Percentiles rank a stretch among this genome's conserved stretches.
These are phyloP conservation scores for Limnephilus marmoratus DNA, from an alignment of 2,888 invertebrate species.

Conservation along the genomic window DNA sequence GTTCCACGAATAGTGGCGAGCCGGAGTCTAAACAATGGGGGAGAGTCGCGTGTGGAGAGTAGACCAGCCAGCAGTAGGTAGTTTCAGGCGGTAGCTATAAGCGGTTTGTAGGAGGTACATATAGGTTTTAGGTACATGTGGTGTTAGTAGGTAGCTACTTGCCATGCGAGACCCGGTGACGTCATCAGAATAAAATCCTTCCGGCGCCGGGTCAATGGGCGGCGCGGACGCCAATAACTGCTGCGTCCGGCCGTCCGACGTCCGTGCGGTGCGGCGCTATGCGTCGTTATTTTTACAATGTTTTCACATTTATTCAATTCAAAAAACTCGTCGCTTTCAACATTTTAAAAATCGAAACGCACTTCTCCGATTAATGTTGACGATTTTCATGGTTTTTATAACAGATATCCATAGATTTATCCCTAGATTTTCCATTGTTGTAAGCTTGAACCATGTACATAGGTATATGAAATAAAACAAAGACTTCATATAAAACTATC, in stretches of 20 bases:
- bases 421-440: not conserved
- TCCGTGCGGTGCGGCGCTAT: not conserved
- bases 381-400: not conserved
- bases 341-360: not conserved
- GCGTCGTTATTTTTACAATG: not conserved
- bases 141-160: not conserved
- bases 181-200: slow-evolving; percentile 40
- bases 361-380: not conserved
- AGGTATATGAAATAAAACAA: not conserved
- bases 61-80: not conserved
- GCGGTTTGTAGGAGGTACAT: not conserved
- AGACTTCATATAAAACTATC: not conserved
- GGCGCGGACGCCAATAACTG: slow-evolving; percentile 16
- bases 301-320: not conserved
- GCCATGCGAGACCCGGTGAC: not conserved
- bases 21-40: slow-evolving; percentile 33
- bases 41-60: slow-evolving; percentile 25
- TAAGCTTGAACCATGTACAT: not conserved
- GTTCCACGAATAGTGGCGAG: slow-evolving; percentile 9
- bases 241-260: not conserved
- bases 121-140: too few relatives aligned
- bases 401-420: not conserved
- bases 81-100: not conserved
- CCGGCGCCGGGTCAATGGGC: slow-evolving; percentile 29
- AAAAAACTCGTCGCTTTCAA: not conserved